These are phyloP conservation scores for Cerceris rybyensis DNA, from an alignment of 2,888 invertebrate genomes.

Conservation along the genomic window DNA sequence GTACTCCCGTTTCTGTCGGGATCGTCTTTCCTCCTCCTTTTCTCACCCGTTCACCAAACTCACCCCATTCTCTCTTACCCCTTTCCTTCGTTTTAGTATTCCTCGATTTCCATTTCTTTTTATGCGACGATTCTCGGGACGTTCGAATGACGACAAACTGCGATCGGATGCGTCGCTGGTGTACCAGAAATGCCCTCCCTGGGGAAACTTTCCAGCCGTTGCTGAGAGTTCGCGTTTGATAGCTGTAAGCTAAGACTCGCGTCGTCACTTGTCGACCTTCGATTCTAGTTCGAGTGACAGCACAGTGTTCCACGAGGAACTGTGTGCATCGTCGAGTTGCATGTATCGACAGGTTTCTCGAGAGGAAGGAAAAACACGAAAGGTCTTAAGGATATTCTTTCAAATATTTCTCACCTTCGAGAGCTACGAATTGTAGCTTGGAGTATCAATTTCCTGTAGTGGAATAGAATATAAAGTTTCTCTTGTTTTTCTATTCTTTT, in stretches of 20 bases:
- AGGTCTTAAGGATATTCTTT: conserved; percentile 21
- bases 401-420: background rate
- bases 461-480: too few species aligned
- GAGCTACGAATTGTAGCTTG: background rate
- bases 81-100: conserved; percentile 14
- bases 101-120: conserved; percentile 17
- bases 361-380: conserved; percentile 6
- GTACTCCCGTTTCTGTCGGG: conserved; percentile 19
- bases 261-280: conserved; percentile 52
- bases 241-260: conserved; percentile 33
- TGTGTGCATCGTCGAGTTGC: conserved; percentile 11
- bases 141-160: conserved; percentile 53
- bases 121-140: conserved; percentile 38
- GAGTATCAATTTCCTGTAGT: background rate
- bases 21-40: conserved; percentile 17
- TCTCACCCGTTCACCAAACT: background rate
- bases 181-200: conserved; percentile 43
- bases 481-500: too few species aligned
- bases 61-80: background rate
- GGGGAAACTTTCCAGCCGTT: conserved; percentile 58
- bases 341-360: background rate
- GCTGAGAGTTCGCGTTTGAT: conserved; percentile 44
- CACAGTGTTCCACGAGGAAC: conserved; percentile 6
- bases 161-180: conserved; percentile 46
- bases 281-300: conserved; percentile 30